Evolutionary conservation across 2,888 invertebrate species (phyloP).

Genomic region (Myopa tessellatipennis): DNA sequence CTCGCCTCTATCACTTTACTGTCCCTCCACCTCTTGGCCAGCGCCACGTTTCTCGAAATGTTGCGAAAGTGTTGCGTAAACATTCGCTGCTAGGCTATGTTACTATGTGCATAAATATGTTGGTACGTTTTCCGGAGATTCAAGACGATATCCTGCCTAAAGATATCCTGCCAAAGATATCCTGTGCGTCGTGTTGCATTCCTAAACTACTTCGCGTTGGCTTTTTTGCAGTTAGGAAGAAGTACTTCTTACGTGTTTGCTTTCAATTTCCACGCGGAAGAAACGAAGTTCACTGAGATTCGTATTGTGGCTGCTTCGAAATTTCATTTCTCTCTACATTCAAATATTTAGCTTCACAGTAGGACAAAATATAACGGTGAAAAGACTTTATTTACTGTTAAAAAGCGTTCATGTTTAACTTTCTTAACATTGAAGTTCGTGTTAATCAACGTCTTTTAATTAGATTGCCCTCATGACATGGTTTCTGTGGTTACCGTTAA

Average conservation of each 20-base stretch:
- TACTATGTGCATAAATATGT: too few relatives aligned
- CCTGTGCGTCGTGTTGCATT: too few relatives aligned
- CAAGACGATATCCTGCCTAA: slow-evolving; percentile 10
- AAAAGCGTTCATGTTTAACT: neutral
- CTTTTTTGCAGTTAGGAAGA: neutral
- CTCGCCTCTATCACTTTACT: neutral
- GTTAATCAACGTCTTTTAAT: slow-evolving; percentile 1
- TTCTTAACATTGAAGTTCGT: neutral
- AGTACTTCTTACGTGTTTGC: slow-evolving; percentile 21
- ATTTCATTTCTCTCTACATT: neutral
- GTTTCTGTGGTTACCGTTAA: neutral
- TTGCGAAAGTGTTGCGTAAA: slow-evolving; percentile 7
- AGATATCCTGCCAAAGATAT: neutral
- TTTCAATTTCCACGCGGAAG: slow-evolving; percentile 1
- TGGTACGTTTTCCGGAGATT: neutral
- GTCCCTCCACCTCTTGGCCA: neutral
- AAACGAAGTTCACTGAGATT: neutral
- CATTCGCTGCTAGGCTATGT: neutral
- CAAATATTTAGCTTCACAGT: neutral
- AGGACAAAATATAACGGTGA: too few relatives aligned
- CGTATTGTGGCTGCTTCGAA: slow-evolving; percentile 11
- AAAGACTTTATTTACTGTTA: neutral
- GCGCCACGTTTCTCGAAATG: neutral
- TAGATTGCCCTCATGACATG: neutral
- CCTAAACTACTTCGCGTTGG: neutral